phyloP scores from a whole-genome alignment of 1,140 invertebrate genomes.

The Eueides isabella region DNA sequence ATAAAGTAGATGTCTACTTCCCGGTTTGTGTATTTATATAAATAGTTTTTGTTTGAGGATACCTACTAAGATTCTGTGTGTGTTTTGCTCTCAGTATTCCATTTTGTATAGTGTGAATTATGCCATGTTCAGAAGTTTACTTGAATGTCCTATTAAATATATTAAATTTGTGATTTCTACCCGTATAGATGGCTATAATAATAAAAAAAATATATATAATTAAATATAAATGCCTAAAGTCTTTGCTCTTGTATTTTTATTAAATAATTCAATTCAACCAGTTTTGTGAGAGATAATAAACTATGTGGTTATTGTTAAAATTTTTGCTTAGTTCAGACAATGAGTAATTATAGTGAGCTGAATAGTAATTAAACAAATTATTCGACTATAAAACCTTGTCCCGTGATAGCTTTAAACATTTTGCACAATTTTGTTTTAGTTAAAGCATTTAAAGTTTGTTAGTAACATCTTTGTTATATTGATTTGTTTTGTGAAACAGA shows the following conservation, averaged over 20 bases:
- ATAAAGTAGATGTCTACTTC: conserved; percentile 39
- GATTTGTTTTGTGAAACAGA: conserved; percentile 11
- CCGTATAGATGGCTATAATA: conserved; percentile 39
- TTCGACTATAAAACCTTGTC: conserved; percentile 12
- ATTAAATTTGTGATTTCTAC: conserved; percentile 38
- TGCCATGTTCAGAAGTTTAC: conserved; percentile 46
- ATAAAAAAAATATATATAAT: conserved; percentile 29
- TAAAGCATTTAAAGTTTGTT: conserved; percentile 32
- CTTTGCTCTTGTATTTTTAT: conserved; percentile 35
- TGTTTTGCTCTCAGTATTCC: conserved; percentile 73
- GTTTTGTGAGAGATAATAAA: conserved; percentile 36
- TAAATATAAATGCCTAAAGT: conserved; percentile 37
- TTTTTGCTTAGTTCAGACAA: conserved; percentile 42
- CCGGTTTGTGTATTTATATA: conserved; percentile 59
- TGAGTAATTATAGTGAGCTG: conserved; percentile 34
- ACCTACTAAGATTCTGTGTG: conserved; percentile 64
- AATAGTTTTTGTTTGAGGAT: conserved; percentile 53
- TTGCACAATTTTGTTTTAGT: conserved; percentile 42
- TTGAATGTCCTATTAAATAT: conserved; percentile 31
- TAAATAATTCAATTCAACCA: conserved; percentile 24
- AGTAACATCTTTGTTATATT: conserved; percentile 34
- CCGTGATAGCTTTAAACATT: conserved; percentile 31
- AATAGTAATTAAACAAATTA: conserved; percentile 35
- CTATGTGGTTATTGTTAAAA: conserved; percentile 41
- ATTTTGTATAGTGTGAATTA: conserved; percentile 69